Evolutionary conservation across 2,113 vertebrate species (phyloP).

Genomic region (Opisthocomus hoazin): DNA sequence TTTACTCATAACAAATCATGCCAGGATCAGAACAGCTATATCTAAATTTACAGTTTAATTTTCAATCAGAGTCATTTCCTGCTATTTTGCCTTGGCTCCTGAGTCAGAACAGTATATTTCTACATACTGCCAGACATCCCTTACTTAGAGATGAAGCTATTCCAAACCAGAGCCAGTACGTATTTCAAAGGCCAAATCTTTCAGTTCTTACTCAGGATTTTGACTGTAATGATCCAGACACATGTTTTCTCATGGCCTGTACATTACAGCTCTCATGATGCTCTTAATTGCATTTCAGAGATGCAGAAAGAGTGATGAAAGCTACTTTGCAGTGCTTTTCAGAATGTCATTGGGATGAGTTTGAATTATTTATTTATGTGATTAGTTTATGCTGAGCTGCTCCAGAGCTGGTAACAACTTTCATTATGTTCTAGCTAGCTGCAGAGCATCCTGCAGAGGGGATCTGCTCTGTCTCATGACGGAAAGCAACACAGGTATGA

Average conservation of each 20-base stretch:
- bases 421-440: neutral
- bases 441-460: neutral
- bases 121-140: neutral
- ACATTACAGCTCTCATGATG: neutral
- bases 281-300: neutral
- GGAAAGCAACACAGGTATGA: neutral
- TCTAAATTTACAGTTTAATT: slow-evolving; percentile 46
- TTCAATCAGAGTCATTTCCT: slow-evolving; percentile 44
- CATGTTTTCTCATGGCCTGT: neutral
- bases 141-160: slow-evolving; percentile 5
- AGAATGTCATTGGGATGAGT: neutral
- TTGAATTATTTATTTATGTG: neutral
- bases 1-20: neutral
- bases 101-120: slow-evolving; percentile 38
- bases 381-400: neutral
- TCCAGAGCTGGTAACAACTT: neutral
- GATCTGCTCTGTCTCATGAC: neutral
- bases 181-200: neutral
- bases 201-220: neutral
- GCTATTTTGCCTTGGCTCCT: slow-evolving; percentile 34
- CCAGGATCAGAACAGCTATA: slow-evolving; percentile 18
- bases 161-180: neutral
- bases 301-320: neutral
- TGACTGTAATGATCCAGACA: neutral
- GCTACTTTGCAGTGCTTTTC: neutral